These are phyloP conservation scores for Monodelphis domestica DNA, from an alignment of 2,797 vertebrate species.

Conservation along the genomic window DNA sequence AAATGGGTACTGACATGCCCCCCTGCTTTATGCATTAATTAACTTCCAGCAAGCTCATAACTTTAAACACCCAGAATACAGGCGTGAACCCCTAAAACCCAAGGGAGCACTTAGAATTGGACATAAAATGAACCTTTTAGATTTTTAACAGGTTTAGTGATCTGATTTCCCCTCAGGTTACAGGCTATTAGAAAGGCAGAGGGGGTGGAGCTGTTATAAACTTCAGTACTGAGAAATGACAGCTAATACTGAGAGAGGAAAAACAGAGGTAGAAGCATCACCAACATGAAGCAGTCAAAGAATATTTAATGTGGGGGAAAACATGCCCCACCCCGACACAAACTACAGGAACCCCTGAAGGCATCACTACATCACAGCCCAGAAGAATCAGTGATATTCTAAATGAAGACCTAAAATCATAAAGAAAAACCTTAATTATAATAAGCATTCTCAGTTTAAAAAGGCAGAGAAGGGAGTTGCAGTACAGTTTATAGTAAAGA, in stretches of 20 bases:
- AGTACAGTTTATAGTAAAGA: not conserved
- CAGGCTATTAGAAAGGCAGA: slow-evolving; percentile 19
- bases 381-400: not conserved
- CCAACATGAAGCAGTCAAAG: not conserved
- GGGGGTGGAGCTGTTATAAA: slow-evolving; percentile 9
- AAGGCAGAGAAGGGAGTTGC: not conserved
- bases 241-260: not conserved
- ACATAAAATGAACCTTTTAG: not conserved
- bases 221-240: slow-evolving; percentile 9
- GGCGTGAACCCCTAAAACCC: not conserved
- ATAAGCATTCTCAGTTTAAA: not conserved
- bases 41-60: not conserved
- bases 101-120: not conserved
- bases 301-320: not conserved
- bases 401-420: not conserved
- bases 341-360: not conserved
- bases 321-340: not conserved
- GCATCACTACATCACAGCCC: not conserved
- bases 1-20: not conserved
- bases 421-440: slow-evolving; percentile 2
- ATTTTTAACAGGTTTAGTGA: slow-evolving; percentile 7
- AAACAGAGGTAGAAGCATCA: not conserved
- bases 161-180: slow-evolving; percentile 31
- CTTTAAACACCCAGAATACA: not conserved
- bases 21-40: slow-evolving; percentile 20